These are phyloP conservation scores for Thereva nobilitata DNA, from an alignment of 2,888 invertebrate genomes.

Conservation along the genomic window DNA sequence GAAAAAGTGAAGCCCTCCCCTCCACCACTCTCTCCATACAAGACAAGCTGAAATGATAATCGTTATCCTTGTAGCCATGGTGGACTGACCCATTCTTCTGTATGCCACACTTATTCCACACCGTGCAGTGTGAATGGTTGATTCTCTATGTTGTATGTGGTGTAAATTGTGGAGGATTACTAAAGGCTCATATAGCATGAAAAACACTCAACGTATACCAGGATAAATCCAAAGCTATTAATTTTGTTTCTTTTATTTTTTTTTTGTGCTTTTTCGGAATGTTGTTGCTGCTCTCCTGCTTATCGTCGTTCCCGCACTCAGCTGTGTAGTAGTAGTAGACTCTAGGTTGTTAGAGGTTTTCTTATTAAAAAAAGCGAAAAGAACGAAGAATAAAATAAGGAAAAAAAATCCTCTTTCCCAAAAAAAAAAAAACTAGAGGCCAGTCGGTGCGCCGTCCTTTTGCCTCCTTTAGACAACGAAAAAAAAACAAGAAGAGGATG, in stretches of 20 bases:
- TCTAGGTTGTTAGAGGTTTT: background rate
- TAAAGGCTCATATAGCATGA: conserved; percentile 29
- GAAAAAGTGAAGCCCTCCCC: conserved; percentile 25
- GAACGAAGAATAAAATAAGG: background rate
- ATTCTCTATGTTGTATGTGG: conserved; percentile 24
- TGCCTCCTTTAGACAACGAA: background rate
- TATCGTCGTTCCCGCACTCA: too few species aligned
- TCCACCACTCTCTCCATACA: background rate
- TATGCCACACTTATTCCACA: too few species aligned
- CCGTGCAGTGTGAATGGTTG: background rate
- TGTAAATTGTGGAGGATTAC: conserved; percentile 30
- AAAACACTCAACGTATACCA: conserved; percentile 19
- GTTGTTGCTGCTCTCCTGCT: background rate
- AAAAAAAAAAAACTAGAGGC: background rate
- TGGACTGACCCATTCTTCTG: too few species aligned
- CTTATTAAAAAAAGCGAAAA: conserved; percentile 25
- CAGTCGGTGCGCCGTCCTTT: conserved; percentile 8
- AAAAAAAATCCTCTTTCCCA: conserved; percentile 1
- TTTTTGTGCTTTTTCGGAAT: background rate
- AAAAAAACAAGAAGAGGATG: too few species aligned
- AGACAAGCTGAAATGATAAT: conserved; percentile 33
- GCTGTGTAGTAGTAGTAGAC: too few species aligned
- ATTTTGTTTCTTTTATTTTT: conserved; percentile 4
- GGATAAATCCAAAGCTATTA: conserved; percentile 33
- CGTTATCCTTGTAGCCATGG: conserved; percentile 27